Evolutionary conservation across 2,797 vertebrate genomes (phyloP).

Genomic region (Micromesistius poutassou): DNA sequence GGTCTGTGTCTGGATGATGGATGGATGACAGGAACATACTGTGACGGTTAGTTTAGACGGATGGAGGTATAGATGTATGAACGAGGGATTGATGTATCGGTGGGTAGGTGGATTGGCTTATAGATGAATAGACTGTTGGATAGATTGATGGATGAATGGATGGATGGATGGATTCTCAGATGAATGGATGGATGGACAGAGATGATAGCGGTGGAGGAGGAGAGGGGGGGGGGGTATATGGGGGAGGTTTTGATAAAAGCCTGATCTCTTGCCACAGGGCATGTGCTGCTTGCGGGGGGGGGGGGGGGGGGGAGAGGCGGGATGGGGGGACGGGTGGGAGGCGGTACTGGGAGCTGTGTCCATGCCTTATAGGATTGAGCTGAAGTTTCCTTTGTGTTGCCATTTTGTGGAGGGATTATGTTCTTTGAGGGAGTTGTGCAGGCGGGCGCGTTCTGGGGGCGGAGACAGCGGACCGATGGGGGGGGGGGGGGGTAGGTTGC

Average conservation of each 20-base stretch:
- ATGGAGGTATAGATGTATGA: too few species aligned
- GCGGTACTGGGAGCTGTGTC: slow-evolving; percentile 75
- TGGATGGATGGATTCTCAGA: slow-evolving; percentile 26
- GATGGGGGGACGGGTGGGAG: slow-evolving; percentile 61
- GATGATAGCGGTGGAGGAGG: slow-evolving; percentile 16
- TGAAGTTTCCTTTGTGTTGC: slow-evolving; percentile 82
- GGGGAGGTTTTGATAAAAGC: slow-evolving; percentile 60
- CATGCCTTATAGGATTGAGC: slow-evolving; percentile 79
- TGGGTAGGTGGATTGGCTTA: too few species aligned
- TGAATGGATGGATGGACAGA: neutral
- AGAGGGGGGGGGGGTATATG: slow-evolving; percentile 33
- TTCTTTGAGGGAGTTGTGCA: slow-evolving; percentile 80
- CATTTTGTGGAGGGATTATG: slow-evolving; percentile 83
- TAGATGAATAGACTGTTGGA: slow-evolving; percentile 24
- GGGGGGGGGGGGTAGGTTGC: slow-evolving; percentile 36
- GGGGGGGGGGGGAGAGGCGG: slow-evolving; percentile 26
- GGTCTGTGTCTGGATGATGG: too few species aligned
- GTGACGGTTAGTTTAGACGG: too few species aligned
- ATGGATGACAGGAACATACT: too few species aligned
- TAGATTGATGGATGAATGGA: slow-evolving; percentile 35
- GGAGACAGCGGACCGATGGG: slow-evolving; percentile 53
- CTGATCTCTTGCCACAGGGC: slow-evolving; percentile 77
- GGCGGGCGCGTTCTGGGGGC: slow-evolving; percentile 71
- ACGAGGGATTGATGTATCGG: neutral
- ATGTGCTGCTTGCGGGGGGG: slow-evolving; percentile 60